Evolutionary conservation across 2,113 vertebrate genomes (phyloP).

Genomic region (Junco hyemalis): DNA sequence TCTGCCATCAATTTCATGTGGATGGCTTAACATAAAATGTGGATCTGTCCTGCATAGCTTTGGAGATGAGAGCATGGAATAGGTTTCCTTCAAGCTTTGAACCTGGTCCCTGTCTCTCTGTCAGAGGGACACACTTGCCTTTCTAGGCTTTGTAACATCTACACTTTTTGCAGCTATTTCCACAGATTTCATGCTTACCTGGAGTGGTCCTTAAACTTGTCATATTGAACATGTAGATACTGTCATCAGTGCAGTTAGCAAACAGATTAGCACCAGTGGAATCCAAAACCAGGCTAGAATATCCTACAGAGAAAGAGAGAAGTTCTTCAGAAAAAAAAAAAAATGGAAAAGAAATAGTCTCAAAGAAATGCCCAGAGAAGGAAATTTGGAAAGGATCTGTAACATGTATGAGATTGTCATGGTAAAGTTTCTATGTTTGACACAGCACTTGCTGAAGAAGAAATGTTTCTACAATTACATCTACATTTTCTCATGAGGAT

Average conservation of each 20-base stretch:
- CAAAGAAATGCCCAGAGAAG: background rate
- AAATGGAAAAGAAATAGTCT: background rate
- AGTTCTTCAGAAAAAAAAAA: background rate
- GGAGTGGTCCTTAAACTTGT: constrained; percentile 83
- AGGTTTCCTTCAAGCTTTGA: background rate
- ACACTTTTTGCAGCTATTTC: background rate
- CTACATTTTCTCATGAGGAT: background rate
- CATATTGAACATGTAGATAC: constrained; percentile 92
- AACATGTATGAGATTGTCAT: background rate
- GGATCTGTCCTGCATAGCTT: background rate
- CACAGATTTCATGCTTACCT: constrained; percentile 70
- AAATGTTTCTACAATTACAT: background rate
- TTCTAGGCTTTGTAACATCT: background rate
- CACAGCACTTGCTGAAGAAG: background rate
- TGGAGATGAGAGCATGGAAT: background rate
- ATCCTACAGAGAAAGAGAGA: constrained; percentile 75
- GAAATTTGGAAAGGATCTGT: background rate
- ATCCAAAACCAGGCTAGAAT: constrained; percentile 92
- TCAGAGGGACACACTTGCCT: background rate
- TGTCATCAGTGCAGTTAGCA: constrained; percentile 95
- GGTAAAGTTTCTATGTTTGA: background rate
- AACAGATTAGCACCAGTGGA: constrained; percentile 86
- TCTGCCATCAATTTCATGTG: background rate
- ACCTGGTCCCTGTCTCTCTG: background rate
- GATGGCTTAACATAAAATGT: background rate